Conservation (phyloP, 1,140 invertebrate species). For the Macrobrachium rosenbergii region DNA sequence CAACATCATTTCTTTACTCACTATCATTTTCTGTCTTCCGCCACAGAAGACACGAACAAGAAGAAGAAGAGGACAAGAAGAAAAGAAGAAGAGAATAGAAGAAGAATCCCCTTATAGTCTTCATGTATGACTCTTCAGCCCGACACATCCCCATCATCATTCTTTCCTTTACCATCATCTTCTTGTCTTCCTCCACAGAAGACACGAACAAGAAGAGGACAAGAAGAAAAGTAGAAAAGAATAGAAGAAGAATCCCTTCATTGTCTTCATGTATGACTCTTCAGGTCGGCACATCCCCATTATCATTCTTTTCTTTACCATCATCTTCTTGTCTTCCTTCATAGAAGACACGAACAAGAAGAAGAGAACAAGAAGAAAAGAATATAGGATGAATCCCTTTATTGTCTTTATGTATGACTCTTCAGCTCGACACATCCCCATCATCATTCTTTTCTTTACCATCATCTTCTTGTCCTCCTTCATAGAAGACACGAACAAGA, state of each 20-base stretch:
- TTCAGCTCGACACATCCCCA: neutral
- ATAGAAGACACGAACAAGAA: too few relatives aligned
- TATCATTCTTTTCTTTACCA: neutral
- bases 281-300: neutral
- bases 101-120: too few relatives aligned
- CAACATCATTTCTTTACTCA: neutral
- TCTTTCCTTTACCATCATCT: neutral
- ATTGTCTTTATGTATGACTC: too few relatives aligned
- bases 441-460: neutral
- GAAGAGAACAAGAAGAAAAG: neutral
- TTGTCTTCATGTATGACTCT: too few relatives aligned
- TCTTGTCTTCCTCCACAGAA: neutral
- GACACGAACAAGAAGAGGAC: too few relatives aligned
- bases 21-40: neutral
- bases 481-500: too few relatives aligned
- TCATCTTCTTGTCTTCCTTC: neutral
- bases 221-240: neutral
- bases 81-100: conserved; percentile 2
- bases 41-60: too few relatives aligned
- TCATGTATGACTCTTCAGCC: too few relatives aligned
- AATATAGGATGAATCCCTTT: too few relatives aligned
- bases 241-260: neutral
- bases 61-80: too few relatives aligned
- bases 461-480: neutral
- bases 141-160: neutral